phyloP scores from a whole-genome alignment of 2,797 vertebrate species.

The Fratercula arctica region DNA sequence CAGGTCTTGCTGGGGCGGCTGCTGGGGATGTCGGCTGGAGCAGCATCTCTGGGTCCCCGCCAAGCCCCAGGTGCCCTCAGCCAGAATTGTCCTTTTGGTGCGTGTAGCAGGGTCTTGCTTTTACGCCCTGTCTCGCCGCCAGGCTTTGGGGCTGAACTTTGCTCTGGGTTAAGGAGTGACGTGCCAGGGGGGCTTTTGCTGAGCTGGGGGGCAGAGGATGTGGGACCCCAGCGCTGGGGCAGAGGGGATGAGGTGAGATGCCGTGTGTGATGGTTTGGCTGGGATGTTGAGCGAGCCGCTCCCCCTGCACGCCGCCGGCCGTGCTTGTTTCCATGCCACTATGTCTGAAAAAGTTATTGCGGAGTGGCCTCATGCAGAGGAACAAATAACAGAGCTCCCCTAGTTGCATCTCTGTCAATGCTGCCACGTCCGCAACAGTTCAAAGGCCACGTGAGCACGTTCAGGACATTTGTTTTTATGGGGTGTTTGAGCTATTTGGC shows the following conservation, averaged over 20 bases:
- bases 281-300: not conserved
- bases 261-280: not conserved
- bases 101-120: not conserved
- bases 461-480: not conserved
- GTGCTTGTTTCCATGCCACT: not conserved
- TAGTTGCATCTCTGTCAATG: not conserved
- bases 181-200: not conserved
- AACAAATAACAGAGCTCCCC: not conserved
- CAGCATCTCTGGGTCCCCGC: not conserved
- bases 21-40: not conserved
- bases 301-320: not conserved
- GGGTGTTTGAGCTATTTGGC: not conserved
- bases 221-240: not conserved
- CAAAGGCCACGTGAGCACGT: accelerated
- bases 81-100: not conserved
- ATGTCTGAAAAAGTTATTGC: not conserved
- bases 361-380: not conserved
- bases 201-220: not conserved
- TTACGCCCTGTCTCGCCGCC: not conserved
- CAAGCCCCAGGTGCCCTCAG: constrained; percentile 11
- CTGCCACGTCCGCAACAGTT: not conserved
- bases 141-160: not conserved
- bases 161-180: not conserved
- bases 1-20: not conserved
- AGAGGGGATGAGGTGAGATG: not conserved